Evolutionary conservation across 2,888 invertebrate genomes (phyloP).

Genomic region (Melinaea marsaeus): DNA sequence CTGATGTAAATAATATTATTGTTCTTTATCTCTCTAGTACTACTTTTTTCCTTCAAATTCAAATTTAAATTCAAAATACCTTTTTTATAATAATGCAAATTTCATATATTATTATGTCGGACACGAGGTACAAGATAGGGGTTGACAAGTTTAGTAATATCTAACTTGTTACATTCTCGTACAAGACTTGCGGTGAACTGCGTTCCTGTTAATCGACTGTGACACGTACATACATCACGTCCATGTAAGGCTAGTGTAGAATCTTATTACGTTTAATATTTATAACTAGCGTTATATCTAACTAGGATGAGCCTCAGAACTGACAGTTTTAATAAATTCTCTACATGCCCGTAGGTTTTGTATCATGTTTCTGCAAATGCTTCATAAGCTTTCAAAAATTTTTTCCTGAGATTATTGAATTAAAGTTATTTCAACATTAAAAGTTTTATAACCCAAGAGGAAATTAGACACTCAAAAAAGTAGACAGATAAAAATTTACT

Average conservation of each 20-base stretch:
- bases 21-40: too few species aligned
- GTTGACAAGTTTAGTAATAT: slow-evolving; percentile 1
- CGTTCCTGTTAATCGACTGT: background rate
- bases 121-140: background rate
- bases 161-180: background rate
- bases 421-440: slow-evolving; percentile 50
- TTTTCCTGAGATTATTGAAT: slow-evolving; percentile 43
- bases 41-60: too few species aligned
- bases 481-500: slow-evolving; percentile 67
- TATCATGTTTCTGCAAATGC: background rate
- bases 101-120: too few species aligned
- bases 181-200: background rate
- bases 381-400: background rate
- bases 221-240: background rate
- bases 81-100: too few species aligned
- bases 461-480: slow-evolving; percentile 58
- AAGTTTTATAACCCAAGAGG: slow-evolving; percentile 57
- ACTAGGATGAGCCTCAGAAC: background rate
- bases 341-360: background rate
- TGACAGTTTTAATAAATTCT: background rate
- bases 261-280: background rate
- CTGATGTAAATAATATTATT: too few species aligned
- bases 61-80: too few species aligned
- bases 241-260: background rate
- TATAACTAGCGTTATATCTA: background rate